Conservation (phyloP, 37 sponge, comb jelly and placozoan species). For the Ianthella basta region DNA sequence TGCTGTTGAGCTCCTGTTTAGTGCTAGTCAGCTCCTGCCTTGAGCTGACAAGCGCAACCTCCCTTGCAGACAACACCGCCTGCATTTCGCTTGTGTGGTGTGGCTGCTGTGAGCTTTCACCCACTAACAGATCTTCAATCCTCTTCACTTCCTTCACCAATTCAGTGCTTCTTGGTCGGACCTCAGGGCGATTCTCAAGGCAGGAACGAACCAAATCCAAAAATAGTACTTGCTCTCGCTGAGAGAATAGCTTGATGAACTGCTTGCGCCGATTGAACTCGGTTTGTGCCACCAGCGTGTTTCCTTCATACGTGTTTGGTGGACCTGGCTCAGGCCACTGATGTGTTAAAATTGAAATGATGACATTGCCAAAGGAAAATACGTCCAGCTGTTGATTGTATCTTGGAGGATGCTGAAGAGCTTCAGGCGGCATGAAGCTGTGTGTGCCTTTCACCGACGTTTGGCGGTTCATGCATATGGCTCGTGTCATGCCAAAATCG, state of each 20-base stretch:
- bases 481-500: conserved; percentile 4
- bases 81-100: too few species aligned
- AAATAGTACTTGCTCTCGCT: not conserved
- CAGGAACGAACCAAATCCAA: not conserved
- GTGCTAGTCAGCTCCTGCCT: too few species aligned
- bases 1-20: too few species aligned
- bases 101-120: not conserved
- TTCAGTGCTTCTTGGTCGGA: not conserved
- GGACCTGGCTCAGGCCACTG: not conserved
- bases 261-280: conserved; percentile 8
- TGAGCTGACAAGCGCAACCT: too few species aligned
- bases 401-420: not conserved
- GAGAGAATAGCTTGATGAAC: not conserved
- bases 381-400: conserved; percentile 12
- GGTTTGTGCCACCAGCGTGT: conserved; percentile 6
- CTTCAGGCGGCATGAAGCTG: conserved; percentile 24
- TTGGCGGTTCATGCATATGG: not conserved
- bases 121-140: not conserved
- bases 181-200: not conserved
- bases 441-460: not conserved
- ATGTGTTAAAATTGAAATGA: not conserved
- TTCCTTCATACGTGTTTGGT: not conserved
- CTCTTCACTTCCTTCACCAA: not conserved
- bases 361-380: conserved; percentile 15
- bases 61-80: too few species aligned